Conservation (phyloP, 2,888 invertebrate genomes). For the Trachelus stipa region DNA sequence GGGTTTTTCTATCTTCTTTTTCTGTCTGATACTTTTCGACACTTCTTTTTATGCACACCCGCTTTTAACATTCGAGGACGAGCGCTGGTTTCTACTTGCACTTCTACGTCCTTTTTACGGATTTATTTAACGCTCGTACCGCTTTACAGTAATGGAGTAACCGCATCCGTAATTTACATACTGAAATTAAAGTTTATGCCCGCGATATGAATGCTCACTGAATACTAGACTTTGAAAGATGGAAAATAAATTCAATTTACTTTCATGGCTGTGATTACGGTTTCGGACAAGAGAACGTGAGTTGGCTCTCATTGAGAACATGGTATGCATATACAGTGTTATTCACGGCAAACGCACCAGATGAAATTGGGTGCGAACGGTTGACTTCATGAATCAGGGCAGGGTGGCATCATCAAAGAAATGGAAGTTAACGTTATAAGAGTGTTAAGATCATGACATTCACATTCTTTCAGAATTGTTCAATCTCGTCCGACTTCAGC, state of each 20-base stretch:
- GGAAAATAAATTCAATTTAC: background rate
- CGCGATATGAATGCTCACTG: slow-evolving; percentile 11
- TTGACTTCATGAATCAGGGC: too few species aligned
- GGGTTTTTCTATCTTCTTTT: background rate
- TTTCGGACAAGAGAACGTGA: background rate
- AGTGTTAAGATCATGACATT: too few species aligned
- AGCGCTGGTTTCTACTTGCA: background rate
- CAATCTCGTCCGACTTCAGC: too few species aligned
- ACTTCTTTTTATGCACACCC: background rate
- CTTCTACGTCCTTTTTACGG: background rate
- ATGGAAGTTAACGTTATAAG: too few species aligned
- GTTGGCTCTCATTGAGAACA: background rate
- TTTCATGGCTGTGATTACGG: background rate
- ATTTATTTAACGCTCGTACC: slow-evolving; percentile 20
- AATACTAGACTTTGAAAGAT: slow-evolving; percentile 4
- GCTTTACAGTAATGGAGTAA: slow-evolving; percentile 17
- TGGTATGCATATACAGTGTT: background rate
- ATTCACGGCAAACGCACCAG: too few species aligned
- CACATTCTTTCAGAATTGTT: too few species aligned
- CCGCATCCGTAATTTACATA: slow-evolving; percentile 27
- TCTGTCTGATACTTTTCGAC: background rate
- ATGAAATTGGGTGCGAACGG: too few species aligned
- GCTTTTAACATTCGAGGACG: background rate
- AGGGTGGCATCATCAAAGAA: too few species aligned
- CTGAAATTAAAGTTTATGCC: slow-evolving; percentile 9